Evolutionary conservation across 2,888 invertebrate species (phyloP), one percentile per base, ranked within the genome.

Genomic region (Trisateles emortualis): DNA sequence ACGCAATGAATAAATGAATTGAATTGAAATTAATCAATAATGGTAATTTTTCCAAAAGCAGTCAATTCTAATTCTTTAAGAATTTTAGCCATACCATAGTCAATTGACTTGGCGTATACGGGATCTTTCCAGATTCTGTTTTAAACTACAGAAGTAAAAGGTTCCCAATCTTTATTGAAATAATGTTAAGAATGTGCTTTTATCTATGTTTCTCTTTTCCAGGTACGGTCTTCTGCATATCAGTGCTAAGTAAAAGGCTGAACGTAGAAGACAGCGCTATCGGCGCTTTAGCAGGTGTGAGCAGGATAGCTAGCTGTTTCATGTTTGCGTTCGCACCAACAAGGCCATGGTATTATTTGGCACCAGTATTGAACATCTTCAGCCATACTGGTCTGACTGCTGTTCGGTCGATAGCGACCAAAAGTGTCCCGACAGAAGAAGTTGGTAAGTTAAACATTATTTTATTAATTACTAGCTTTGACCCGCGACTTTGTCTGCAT

Each of bases 311-410:
- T 10, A 87, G 92, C 22, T 93, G 93, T 65, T 82, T 93, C 52
- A 87, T 93, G 44, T 92, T 93, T 60, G 93, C 93, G 0, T 92
- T 94, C 41, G 92, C 94, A 0, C 87, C 90, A 0, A 87, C 77
- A 11, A 78, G 88, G 32, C 56, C 78, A 1, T 93, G 93, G 93
- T 93, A 88, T 76, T 94, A 93, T 60, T 76, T 87, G 0, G 94
- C 93, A 38, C 92, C 93, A 0, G 29, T 92, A 6, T 86, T 94
- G 63, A 93, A 94, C 16, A 87, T 94, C 53, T 92, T 94, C 64
- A 94, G 94, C 40, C 90, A 92, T 13, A 91, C 93, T 0, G 93
- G 94, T 0, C 79, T 94, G 19, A 94, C 94, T n/a, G 94, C 94
- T 0, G 86, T 94, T 47, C 81, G 94, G 44, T 94, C 94, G 0